Evolutionary conservation across 2,797 vertebrate genomes (phyloP).

Genomic region (Heliangelus exortis): DNA sequence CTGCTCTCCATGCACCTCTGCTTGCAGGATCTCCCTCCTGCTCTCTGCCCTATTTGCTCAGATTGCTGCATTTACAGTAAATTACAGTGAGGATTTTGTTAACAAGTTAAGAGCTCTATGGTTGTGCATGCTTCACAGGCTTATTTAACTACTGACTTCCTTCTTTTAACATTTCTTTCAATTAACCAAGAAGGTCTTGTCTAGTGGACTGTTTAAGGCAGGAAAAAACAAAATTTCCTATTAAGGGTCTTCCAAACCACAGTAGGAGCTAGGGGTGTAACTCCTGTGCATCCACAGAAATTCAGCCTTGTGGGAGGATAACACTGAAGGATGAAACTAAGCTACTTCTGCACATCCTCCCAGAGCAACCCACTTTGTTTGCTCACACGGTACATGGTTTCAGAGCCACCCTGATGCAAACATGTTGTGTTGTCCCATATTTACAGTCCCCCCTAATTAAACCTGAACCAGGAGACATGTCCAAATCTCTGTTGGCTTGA

Average conservation of each 20-base stretch:
- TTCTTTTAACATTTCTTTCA: not conserved
- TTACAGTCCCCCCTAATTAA: too few relatives aligned
- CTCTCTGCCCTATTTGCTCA: not conserved
- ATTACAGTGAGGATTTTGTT: not conserved
- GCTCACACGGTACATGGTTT: not conserved
- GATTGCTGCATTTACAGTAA: not conserved
- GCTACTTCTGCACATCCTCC: not conserved
- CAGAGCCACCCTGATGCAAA: not conserved
- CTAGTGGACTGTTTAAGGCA: not conserved
- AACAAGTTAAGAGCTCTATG: not conserved
- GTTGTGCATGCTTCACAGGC: not conserved
- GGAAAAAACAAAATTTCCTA: not conserved
- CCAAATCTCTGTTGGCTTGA: not conserved
- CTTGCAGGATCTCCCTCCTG: not conserved
- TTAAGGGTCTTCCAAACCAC: not conserved
- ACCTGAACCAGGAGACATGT: not conserved
- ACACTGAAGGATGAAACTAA: not conserved
- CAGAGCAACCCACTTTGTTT: not conserved
- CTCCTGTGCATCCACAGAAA: not conserved
- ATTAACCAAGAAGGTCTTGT: not conserved
- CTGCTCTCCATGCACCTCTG: not conserved
- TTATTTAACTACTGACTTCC: not conserved
- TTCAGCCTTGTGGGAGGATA: accelerated
- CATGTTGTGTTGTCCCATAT: not conserved
- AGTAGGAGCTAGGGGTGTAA: not conserved